Base-by-base conservation (phyloP, 92 coral and sea anemone species). In the Palythoa heliodiscus region DNA sequence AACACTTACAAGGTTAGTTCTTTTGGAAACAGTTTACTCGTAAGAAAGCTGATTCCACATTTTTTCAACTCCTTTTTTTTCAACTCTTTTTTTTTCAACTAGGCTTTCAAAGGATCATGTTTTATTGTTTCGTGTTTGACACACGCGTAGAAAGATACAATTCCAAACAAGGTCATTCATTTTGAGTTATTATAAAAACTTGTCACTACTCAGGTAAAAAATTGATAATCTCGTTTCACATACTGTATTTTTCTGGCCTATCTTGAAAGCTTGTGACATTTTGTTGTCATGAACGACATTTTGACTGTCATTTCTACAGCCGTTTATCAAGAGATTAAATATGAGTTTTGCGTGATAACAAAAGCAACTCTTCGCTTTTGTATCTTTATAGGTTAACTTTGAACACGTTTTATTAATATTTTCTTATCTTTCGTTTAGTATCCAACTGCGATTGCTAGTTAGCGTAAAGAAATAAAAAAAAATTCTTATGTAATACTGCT, bases 351-450 rank as follows among this genome's bases (percentile, higher is more conserved):
- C 90, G 88, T 76, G 93, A 94, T 94, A 94, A 94, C 86, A 77
- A 87, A 88, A 86, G 87, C 83, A 82, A 73, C 60, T 72, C 79
- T 83, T 39, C 29, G 80, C 78, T 66, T 75, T 76, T 91, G 94
- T 91, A 91, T 91, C 94, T 77, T 89, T 91, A 86, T 86, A 73
- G 88, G 87, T 91, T 88, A 87, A 85, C 83, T 89, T 91, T 88
- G 90, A 93, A 93, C 93, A 89, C 71, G 89, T 86, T 86, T 92
- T 93, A 91, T 86, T 93, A 91, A 87, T 70, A 71, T 70, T 86
- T 90, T 78, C 93, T 93, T 93, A 92, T 92, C 95, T 89, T 69
- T 74, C 55, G 75, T 82, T 89, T 73, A 88, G 92, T 94, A 79
- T 89, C 91, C 86, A 86, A 82, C 88, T 73, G 90, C 77, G 93